Conservation (phyloP, 2,888 invertebrate genomes). For the Epinotia ramella region DNA sequence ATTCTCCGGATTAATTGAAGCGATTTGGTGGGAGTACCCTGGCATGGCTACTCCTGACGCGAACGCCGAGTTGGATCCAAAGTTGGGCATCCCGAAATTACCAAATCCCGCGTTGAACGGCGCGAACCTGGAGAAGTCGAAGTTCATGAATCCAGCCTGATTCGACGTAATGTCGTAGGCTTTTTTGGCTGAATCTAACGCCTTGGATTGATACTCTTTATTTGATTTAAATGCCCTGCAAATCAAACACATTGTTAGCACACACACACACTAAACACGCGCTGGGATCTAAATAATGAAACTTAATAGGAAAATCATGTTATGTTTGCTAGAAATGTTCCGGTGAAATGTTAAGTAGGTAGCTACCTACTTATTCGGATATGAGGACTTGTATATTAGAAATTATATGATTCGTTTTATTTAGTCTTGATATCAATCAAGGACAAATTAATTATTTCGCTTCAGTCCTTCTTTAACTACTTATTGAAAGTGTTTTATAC, state of each 20-base stretch:
- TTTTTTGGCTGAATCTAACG: constrained; percentile 72
- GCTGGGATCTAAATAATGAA: constrained; percentile 17
- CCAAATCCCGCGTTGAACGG: constrained; percentile 53
- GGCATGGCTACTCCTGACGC: constrained; percentile 85
- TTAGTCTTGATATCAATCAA: no score
- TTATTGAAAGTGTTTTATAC: no score
- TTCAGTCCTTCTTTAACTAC: no score
- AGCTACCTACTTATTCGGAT: no score
- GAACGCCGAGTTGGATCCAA: constrained; percentile 69
- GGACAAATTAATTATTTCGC: no score
- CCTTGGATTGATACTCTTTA: constrained; percentile 68
- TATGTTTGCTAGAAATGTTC: background rate
- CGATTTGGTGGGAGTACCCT: constrained; percentile 83
- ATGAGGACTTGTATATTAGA: no score
- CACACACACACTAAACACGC: constrained; percentile 44
- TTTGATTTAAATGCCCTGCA: constrained; percentile 73
- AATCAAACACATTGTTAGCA: constrained; percentile 54
- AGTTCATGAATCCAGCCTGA: constrained; percentile 64
- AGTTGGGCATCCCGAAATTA: constrained; percentile 41
- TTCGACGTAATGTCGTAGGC: constrained; percentile 75
- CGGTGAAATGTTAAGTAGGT: background rate
- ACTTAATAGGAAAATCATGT: constrained; percentile 1
- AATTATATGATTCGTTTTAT: no score
- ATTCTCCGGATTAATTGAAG: constrained; percentile 86
- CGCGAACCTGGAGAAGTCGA: constrained; percentile 65